Evolutionary conservation across 2,888 invertebrate genomes (phyloP).

Genomic region (Drosophila neonasuta): DNA sequence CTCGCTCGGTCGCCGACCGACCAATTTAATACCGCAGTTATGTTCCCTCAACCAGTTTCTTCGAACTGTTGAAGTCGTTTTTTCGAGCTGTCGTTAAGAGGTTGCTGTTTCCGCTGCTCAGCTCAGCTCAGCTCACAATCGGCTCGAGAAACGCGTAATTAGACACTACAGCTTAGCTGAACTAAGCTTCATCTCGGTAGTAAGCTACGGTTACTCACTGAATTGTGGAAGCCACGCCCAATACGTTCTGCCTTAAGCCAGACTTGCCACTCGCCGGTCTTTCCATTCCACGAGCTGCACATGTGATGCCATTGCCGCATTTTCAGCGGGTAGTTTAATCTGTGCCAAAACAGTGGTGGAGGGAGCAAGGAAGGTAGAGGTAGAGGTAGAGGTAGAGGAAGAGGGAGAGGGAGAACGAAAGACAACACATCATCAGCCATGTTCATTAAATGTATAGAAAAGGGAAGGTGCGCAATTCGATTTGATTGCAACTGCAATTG

Average conservation of each 20-base stretch:
- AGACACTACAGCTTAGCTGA: conserved; percentile 10
- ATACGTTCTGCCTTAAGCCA: conserved; percentile 94
- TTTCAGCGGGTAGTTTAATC: conserved; percentile 87
- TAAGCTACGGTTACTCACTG: conserved; percentile 84
- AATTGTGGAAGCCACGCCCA: conserved; percentile 92
- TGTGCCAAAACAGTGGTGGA: conserved; percentile 57
- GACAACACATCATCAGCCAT: background rate
- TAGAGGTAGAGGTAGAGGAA: conserved; percentile 17
- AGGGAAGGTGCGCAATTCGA: conserved; percentile 14
- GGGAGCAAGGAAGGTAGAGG: conserved; percentile 27
- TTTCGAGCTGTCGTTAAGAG: conserved; percentile 30
- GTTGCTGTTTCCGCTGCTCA: conserved; percentile 37
- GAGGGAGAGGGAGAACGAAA: conserved; percentile 22
- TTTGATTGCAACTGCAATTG: background rate
- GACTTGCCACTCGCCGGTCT: conserved; percentile 94
- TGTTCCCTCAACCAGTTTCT: conserved; percentile 40
- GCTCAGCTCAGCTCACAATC: no score
- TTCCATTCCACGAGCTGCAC: conserved; percentile 94
- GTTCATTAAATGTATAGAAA: conserved; percentile 4
- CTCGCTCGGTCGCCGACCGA: background rate
- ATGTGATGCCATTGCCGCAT: conserved; percentile 92
- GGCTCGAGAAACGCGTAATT: conserved; percentile 28
- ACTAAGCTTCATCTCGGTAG: conserved; percentile 9
- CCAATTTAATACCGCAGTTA: conserved; percentile 31
- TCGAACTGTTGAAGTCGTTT: conserved; percentile 12